Conservation (phyloP, 2,113 vertebrate species). For the Forbesichthys papilliferus region DNA sequence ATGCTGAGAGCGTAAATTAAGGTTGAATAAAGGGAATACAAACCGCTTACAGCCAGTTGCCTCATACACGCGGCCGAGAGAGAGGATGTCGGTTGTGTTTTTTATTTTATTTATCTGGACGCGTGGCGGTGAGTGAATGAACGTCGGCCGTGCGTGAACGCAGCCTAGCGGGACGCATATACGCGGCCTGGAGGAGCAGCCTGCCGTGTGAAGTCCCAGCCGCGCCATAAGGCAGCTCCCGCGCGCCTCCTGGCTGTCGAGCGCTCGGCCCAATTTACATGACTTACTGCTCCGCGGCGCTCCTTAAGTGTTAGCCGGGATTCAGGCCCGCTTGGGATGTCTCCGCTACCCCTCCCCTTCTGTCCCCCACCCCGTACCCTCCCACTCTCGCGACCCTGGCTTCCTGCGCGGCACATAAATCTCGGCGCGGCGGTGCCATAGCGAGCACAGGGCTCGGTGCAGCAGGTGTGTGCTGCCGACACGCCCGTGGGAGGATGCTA, state of each 20-base stretch:
- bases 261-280: slow-evolving; percentile 69
- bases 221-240: slow-evolving; percentile 52
- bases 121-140: slow-evolving; percentile 14
- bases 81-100: no score
- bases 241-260: slow-evolving; percentile 61
- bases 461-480: slow-evolving; percentile 22
- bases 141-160: slow-evolving; percentile 9
- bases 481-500: not conserved
- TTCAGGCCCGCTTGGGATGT: slow-evolving; percentile 60
- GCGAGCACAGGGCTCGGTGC: slow-evolving; percentile 57
- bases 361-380: no score
- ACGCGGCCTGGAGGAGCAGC: not conserved
- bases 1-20: no score
- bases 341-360: slow-evolving; percentile 6
- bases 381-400: slow-evolving; percentile 29
- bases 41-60: no score
- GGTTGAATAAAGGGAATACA: no score
- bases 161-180: slow-evolving; percentile 44
- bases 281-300: slow-evolving; percentile 67
- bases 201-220: slow-evolving; percentile 47
- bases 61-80: no score
- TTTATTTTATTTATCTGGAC: no score
- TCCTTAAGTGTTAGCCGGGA: slow-evolving; percentile 62
- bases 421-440: slow-evolving; percentile 68
- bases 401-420: slow-evolving; percentile 65